Evolutionary conservation across 2,888 invertebrate genomes (phyloP).

Genomic region (Melinopterus prodromus): DNA sequence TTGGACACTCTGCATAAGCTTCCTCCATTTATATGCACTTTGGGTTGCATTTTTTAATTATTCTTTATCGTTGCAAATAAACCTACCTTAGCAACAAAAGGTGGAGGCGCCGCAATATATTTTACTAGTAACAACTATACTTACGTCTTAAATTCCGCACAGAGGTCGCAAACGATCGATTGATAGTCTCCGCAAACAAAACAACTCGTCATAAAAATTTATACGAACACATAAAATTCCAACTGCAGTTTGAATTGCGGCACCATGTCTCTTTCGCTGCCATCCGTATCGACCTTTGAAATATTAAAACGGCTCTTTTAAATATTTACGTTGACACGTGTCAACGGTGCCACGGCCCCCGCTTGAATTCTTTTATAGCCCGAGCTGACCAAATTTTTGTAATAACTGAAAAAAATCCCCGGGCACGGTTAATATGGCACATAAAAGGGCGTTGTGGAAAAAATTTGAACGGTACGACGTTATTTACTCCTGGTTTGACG

Average conservation of each 20-base stretch:
- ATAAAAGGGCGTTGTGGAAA: background rate
- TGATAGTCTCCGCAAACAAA: no score
- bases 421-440: background rate
- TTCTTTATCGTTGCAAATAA: background rate
- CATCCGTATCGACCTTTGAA: background rate
- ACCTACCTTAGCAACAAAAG: background rate
- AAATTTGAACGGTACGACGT: background rate
- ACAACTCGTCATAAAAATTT: no score
- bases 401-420: background rate
- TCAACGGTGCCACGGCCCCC: background rate
- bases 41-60: no score
- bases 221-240: no score
- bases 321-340: background rate
- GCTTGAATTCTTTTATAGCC: background rate
- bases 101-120: background rate
- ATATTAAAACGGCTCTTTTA: background rate
- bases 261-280: background rate
- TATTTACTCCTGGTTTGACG: background rate
- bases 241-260: no score
- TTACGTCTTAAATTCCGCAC: no score
- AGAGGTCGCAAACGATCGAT: no score
- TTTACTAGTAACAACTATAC: background rate
- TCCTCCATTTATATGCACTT: no score
- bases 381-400: background rate
- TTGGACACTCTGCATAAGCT: no score